Base-by-base conservation (phyloP, 2,113 vertebrate species). In the Etheostoma cragini region DNA sequence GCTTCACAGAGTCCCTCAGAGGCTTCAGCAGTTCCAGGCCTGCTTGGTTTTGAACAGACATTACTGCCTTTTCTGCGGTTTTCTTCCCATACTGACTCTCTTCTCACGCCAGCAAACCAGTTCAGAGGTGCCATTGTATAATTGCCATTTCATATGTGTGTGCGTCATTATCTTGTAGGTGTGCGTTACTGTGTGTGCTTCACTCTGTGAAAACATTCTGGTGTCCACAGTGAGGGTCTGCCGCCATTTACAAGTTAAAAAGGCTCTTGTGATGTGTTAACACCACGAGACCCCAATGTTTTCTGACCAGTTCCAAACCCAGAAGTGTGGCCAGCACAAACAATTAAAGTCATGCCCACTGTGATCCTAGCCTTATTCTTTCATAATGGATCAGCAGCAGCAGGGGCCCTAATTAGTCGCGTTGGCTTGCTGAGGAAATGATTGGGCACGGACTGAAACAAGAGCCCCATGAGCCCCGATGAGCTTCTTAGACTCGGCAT, bases 321-420 rank as follows among this genome's bases (percentile, higher is more conserved):
- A 61, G 79, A 87, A 80, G 78, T 76, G 90, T 71, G 70, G 83
- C 84, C 88, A 88, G 83, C 83, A 77, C 72, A 90, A 91, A 94
- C 92, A 93, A 93, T 93, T 87, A 90, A 91, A 89, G 83, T 64
- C 76, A 82, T 47, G 57, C 87, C 88, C 85, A 76, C 91, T 92
- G 91, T 82, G 91, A 90, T 91, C 85, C 78, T 83, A 73, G 86
- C 83, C 83, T 52, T 56, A 78, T 91, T 87, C 89, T 90, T 90
- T 89, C 80, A 90, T 93, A 89, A 72, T 77, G 88, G 90, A 89
- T 90, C 91, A 89, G 85, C 67, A 78, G 84, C 87, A 79, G 85
- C 87, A 58, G 82, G 89, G 91, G 83, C 80, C 72, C 82, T 89
- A 91, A 92, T 94, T 93, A 93, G 88, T 88, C 46, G 26, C 53